phyloP scores from a whole-genome alignment of 2,888 invertebrate species.

The Ditula angustiorana region DNA sequence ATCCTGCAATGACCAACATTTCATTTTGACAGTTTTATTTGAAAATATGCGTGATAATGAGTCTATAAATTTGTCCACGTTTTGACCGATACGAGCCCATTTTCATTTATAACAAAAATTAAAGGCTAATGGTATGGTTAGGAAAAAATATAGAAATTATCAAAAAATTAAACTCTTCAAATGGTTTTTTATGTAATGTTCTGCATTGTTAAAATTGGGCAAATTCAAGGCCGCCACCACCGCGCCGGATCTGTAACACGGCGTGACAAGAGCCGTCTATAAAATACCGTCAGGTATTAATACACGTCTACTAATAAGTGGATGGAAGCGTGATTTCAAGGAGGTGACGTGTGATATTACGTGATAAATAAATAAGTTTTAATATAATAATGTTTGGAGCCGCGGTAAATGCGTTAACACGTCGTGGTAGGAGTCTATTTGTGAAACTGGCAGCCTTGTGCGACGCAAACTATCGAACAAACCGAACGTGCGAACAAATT shows the following conservation, averaged over 20 bases:
- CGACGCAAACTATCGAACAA: constrained; percentile 25
- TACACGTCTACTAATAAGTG: constrained; percentile 27
- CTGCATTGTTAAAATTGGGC: too few species aligned
- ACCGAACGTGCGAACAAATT: constrained; percentile 35
- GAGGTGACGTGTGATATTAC: constrained; percentile 18
- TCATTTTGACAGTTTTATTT: too few species aligned
- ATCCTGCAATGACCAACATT: too few species aligned
- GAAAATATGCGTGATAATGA: too few species aligned
- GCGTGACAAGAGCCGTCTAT: neutral
- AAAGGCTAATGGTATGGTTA: too few species aligned
- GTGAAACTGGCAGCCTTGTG: constrained; percentile 38
- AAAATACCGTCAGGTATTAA: constrained; percentile 16
- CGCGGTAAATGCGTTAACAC: constrained; percentile 40
- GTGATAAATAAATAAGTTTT: constrained; percentile 36
- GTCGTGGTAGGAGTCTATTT: constrained; percentile 41
- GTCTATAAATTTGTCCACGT: too few species aligned
- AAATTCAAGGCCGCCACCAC: too few species aligned
- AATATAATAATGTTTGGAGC: constrained; percentile 28
- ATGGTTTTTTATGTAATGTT: too few species aligned
- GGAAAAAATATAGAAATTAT: too few species aligned
- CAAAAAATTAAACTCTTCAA: too few species aligned
- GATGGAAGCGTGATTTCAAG: constrained; percentile 22
- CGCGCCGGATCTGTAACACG: neutral
- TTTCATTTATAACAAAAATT: too few species aligned
- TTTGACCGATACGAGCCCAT: too few species aligned